A percentile compares a stretch with the other conserved stretches of the same genome.
Evolutionary conservation across 2,888 invertebrate species (phyloP).

Genomic region (Drosophila tanythrix): DNA sequence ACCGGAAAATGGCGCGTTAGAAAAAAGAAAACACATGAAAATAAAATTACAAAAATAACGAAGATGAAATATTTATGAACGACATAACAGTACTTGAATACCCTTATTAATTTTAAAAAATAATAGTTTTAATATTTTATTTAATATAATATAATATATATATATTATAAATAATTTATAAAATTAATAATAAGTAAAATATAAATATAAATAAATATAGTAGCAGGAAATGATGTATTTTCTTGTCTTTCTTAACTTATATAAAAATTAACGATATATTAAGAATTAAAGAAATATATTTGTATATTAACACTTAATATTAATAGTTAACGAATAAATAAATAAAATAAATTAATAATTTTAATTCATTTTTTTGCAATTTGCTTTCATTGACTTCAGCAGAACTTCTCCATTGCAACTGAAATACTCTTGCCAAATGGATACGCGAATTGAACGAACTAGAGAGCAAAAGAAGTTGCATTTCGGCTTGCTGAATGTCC

Average conservation of each 20-base stretch:
- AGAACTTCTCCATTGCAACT: not conserved
- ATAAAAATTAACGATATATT: not conserved
- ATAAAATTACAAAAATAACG: not conserved
- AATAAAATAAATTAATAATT: not conserved
- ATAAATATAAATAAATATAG: not conserved
- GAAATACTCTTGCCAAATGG: not conserved
- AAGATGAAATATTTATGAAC: not conserved
- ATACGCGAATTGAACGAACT: not conserved
- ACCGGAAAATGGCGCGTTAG: constrained; percentile 52
- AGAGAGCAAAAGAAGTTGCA: not conserved
- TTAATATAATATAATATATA: no score
- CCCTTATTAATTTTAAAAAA: not conserved
- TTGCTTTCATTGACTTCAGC: not conserved
- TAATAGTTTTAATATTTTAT: not conserved
- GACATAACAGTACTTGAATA: not conserved
- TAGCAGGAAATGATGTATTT: not conserved
- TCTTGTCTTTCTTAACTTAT: no score
- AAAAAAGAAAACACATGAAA: constrained; percentile 20
- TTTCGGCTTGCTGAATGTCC: constrained; percentile 9
- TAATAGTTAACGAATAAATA: not conserved
- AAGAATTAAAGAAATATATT: not conserved
- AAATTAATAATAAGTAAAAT: not conserved
- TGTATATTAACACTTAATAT: not conserved
- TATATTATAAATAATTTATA: not conserved
- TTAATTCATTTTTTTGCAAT: not conserved